Conservation (phyloP, 2,797 vertebrate species). For the Sebastolobus altivelis region DNA sequence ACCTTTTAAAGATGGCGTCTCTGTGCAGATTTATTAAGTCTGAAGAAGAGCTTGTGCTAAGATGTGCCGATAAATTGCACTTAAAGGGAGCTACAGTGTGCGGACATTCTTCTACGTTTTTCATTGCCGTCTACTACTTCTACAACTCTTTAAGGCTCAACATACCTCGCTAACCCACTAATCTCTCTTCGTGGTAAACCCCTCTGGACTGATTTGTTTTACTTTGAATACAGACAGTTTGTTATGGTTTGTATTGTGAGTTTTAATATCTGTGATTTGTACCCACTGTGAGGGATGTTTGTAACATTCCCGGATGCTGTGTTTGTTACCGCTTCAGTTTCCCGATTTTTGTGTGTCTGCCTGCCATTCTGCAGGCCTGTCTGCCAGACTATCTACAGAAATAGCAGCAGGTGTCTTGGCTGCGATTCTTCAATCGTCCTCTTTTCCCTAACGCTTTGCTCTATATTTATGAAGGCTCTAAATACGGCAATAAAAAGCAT, state of each 20-base stretch:
- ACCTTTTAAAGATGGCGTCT: rapidly evolving
- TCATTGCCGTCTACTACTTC: no score
- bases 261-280: constrained; percentile 27
- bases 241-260: neutral
- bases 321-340: neutral
- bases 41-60: no score
- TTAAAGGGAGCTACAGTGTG: no score
- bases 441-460: constrained; percentile 72
- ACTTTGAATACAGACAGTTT: neutral
- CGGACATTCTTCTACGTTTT: no score
- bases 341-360: neutral
- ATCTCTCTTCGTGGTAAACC: neutral
- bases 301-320: constrained; percentile 7
- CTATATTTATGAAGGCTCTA: constrained; percentile 83
- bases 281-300: constrained; percentile 5
- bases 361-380: constrained; percentile 10
- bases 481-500: constrained; percentile 81
- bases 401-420: constrained; percentile 73
- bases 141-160: neutral
- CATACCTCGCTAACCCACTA: neutral
- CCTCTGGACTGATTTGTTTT: neutral
- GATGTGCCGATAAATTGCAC: no score
- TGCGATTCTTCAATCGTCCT: constrained; percentile 51
- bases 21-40: no score
- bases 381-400: constrained; percentile 50